Evolutionary conservation across 2,797 vertebrate species (phyloP), one percentile per base, ranked within the genome.

Genomic region (Betta splendens): DNA sequence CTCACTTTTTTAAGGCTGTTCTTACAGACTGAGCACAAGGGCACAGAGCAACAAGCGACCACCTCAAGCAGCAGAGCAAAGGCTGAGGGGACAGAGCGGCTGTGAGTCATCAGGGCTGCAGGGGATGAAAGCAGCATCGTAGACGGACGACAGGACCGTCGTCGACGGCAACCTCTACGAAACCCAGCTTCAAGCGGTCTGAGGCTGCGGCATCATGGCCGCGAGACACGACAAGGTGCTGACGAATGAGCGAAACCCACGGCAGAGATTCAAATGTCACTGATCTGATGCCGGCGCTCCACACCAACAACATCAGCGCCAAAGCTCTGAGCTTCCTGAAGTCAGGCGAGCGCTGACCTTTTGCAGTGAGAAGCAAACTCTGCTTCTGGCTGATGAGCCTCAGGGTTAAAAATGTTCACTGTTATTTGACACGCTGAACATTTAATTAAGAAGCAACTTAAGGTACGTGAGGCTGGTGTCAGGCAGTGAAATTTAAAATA

Each of bases 21-120:
- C 38, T 50, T 22, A 21, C 31, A 58, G 36, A 58, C 46, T 13
- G 47, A 33, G 53, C 20, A 63, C 20, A 46, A 46, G 55, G 69
- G 36, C 46, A 42, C 43, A 58, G 5, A 51, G 42, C 31, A 57
- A 37, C 53, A 8, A 4, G 42, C 45, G 61, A 75, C 67, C 71
- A 73, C 70, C 60, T 56, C 16, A 5, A 32, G 62, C 51, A 32
- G 57, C 36, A 33, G 52, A 37, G 1, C 38, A 35, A 51, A 17
- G 59, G 38, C 46, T 31, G n/a, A 49, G 36, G 50, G 47, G 54
- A 55, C 33, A 67, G 52, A 20, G 17, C 21, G 42, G 22, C 20
- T 58, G 18, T 58, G 67, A 75, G 33, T 72, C 43, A 68, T 44
- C 37, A 26, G 15, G 45, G 33, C 49, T 55, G n/a, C n/a, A n/a